Evolutionary conservation across 2,888 invertebrate species (phyloP).

Genomic region (Temnothorax ravouxi): DNA sequence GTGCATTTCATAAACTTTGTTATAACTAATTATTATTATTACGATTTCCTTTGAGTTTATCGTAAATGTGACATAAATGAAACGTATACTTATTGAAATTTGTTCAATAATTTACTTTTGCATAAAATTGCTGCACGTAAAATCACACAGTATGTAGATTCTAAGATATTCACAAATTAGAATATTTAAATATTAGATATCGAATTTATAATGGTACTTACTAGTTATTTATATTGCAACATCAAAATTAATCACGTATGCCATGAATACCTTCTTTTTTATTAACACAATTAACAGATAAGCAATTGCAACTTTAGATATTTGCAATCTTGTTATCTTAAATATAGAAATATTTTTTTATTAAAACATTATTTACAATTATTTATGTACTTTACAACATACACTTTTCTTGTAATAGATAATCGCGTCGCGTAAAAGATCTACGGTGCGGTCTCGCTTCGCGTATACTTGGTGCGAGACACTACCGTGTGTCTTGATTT

Average conservation of each 20-base stretch:
- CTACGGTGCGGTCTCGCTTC: too few relatives aligned
- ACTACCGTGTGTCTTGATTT: background rate
- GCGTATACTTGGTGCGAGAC: too few relatives aligned
- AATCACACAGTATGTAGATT: background rate
- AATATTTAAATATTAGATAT: background rate
- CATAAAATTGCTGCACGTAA: background rate
- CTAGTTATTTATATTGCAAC: background rate
- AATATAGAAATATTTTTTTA: background rate
- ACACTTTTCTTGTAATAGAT: background rate
- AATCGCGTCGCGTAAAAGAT: too few relatives aligned
- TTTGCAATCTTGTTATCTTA: background rate
- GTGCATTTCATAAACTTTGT: background rate
- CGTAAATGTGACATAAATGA: background rate
- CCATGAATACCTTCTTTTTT: background rate
- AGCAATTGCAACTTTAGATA: background rate
- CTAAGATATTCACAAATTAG: background rate
- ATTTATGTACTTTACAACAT: background rate
- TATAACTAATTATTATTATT: background rate
- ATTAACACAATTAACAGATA: background rate
- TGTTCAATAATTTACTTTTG: background rate
- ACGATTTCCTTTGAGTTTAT: background rate
- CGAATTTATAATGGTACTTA: slow-evolving; percentile 5
- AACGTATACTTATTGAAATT: background rate
- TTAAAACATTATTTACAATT: background rate
- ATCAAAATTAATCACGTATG: background rate